Evolutionary conservation across 2,797 vertebrate genomes (phyloP).

Genomic region (Gastrophryne carolinensis): DNA sequence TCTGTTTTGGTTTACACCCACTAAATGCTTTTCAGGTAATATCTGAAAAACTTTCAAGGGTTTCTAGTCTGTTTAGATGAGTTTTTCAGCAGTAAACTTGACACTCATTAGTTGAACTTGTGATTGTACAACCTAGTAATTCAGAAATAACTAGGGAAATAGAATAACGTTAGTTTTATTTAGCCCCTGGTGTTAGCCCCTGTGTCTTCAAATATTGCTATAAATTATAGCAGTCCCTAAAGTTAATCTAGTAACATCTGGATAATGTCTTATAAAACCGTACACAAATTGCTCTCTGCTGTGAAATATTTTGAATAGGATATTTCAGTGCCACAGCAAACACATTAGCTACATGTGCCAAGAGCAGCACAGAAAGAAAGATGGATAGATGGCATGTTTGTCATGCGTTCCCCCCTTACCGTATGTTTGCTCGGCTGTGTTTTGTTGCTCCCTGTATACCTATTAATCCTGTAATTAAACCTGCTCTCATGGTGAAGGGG

Average conservation of each 20-base stretch:
- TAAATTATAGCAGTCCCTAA: conserved; percentile 14
- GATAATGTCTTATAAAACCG: conserved; percentile 10
- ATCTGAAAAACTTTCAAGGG: too few species aligned
- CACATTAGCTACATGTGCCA: conserved; percentile 14
- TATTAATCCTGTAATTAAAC: conserved; percentile 27
- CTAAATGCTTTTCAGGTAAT: too few species aligned
- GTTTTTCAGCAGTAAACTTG: too few species aligned
- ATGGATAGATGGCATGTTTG: conserved; percentile 14
- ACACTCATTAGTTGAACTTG: too few species aligned
- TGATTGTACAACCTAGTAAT: background rate
- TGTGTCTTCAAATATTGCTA: conserved; percentile 12
- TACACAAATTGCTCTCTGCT: conserved; percentile 34
- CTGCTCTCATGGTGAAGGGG: conserved; percentile 4
- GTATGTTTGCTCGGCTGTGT: conserved; percentile 14
- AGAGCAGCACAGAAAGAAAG: background rate
- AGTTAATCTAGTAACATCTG: conserved; percentile 33
- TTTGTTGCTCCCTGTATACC: conserved; percentile 27
- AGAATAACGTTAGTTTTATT: background rate
- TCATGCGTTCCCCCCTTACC: conserved; percentile 1
- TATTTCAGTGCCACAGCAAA: conserved; percentile 12
- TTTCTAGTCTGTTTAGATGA: too few species aligned
- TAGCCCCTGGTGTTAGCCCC: background rate
- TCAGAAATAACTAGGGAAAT: background rate
- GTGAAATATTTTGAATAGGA: conserved; percentile 28
- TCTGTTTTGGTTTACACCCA: too few species aligned